Base-by-base conservation (phyloP, 2,113 vertebrate genomes). In the Thomomys bottae region DNA sequence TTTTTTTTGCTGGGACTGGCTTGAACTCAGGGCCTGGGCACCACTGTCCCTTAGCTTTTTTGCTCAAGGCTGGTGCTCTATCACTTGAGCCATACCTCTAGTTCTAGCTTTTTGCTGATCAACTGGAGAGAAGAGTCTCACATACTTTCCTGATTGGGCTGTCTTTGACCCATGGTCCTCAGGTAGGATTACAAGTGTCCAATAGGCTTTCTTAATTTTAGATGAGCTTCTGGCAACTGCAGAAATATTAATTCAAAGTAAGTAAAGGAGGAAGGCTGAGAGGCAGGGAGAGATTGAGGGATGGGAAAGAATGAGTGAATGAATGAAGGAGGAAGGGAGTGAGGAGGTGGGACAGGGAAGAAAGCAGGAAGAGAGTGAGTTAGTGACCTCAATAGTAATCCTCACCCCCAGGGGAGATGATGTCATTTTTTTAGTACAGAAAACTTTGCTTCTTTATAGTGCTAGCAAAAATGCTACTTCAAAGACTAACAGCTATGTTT, bases 401-500 rank as follows among this genome's bases (percentile, higher is more conserved):
- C 66, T 15, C 38, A 64, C 24, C 59, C 67, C 59, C 38, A 85
- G 70, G 67, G 24, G 0, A 71, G 42, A 85, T 68, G 38, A 88
- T 9, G 17, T 45, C 77, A 87, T 45, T 81, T 54, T 45, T 54
- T 54, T 61, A 59, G 24, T 66, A 76, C 4, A 67, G 59, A 81
- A 70, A 64, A 21, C 64, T 63, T 20, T 54, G 61, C 61, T 92
- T 59, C 49, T 67, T 70, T 82, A 34, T 21, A 59, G 11, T 38
- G 15, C 32, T 34, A 68, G 79, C 76, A 93, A 70, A 91, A 64
- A 92, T 15, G 5, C 49, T n/a, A 57, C 70, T 87, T 91, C 83
- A 80, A 80, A 83, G 28, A 85, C 24, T 85, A 79, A 77, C 71
- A 93, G 45, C 63, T 84, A 63, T 88, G 67, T 87, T 66, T 57